Percentiles rank a stretch among this genome's conserved stretches.
phyloP scores from a whole-genome alignment of 2,113 vertebrate genomes.

The Sceloporus undulatus region DNA sequence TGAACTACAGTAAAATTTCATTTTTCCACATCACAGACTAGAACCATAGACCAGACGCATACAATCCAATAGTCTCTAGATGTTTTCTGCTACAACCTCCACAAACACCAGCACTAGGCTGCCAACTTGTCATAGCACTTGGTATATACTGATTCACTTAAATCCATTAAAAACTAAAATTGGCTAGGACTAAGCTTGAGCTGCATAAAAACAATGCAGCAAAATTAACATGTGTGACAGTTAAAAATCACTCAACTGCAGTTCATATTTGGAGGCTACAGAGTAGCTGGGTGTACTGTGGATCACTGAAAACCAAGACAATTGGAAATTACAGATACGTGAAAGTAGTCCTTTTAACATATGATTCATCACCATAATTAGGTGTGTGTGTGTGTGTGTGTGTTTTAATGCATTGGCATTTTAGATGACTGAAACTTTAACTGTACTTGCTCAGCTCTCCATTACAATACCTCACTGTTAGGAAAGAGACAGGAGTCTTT shows the following conservation, averaged over 20 bases:
- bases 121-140: not conserved
- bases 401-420: not conserved
- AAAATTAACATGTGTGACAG: not conserved
- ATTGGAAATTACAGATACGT: not conserved
- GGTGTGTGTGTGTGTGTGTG: not conserved
- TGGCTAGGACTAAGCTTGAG: not conserved
- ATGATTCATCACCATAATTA: not conserved
- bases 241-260: not conserved
- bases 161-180: conserved; percentile 5
- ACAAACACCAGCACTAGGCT: no score
- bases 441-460: not conserved
- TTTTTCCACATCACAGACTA: not conserved
- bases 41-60: no score
- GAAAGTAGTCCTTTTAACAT: not conserved
- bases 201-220: not conserved
- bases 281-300: not conserved
- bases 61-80: no score
- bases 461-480: not conserved
- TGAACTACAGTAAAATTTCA: not conserved
- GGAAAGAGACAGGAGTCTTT: not conserved
- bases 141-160: not conserved
- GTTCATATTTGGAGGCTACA: not conserved
- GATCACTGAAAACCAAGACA: not conserved
- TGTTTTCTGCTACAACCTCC: no score
- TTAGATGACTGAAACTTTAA: not conserved